Conservation (phyloP, 2,888 invertebrate genomes). For the Stenichneumon culpator region DNA sequence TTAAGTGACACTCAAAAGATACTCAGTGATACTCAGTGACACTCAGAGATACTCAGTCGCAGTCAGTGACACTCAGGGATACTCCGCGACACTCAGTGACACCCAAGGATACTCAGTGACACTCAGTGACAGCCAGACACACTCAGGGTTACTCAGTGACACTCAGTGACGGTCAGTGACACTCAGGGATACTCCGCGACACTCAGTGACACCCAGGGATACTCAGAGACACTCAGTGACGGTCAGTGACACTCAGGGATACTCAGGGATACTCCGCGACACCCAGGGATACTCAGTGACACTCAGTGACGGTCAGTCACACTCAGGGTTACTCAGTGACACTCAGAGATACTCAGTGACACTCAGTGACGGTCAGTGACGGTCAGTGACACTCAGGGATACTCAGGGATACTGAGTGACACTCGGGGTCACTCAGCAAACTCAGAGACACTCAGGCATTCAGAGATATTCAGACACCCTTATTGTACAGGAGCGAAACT, state of each 20-base stretch:
- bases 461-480: background rate
- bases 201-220: background rate
- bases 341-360: background rate
- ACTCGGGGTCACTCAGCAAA: background rate
- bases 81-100: background rate
- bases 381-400: background rate
- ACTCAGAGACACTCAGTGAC: background rate
- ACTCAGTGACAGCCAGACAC: background rate
- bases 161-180: background rate
- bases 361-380: background rate
- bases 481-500: background rate
- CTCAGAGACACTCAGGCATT: background rate
- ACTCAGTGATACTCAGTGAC: background rate
- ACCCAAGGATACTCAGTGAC: background rate
- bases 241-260: too few species aligned
- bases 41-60: background rate
- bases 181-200: background rate
- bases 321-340: background rate
- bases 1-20: background rate
- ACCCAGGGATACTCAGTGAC: background rate
- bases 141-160: background rate
- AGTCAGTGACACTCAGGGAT: background rate
- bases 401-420: background rate
- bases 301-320: background rate
- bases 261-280: background rate